phyloP scores from a whole-genome alignment of 2,113 vertebrate genomes.

The Acrocephalus arundinaceus region DNA sequence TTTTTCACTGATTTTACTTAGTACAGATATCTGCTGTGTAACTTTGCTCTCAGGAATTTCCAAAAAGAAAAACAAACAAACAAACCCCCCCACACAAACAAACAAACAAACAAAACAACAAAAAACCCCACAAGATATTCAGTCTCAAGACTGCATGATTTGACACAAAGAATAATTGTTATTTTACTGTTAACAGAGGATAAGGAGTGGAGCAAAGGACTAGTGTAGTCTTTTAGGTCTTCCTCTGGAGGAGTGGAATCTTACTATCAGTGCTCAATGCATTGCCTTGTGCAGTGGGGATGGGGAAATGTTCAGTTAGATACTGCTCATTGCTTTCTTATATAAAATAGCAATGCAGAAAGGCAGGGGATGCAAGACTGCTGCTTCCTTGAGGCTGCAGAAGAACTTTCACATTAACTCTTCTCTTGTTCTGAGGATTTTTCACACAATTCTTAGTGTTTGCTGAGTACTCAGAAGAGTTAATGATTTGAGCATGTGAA shows the following conservation, averaged over 20 bases:
- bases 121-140: neutral
- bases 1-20: neutral
- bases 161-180: neutral
- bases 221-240: neutral
- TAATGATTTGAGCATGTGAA: neutral
- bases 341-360: neutral
- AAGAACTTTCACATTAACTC: neutral
- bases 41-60: neutral
- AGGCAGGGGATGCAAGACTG: neutral
- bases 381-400: neutral
- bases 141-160: neutral
- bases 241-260: neutral
- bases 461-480: neutral
- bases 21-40: neutral
- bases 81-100: too few species aligned
- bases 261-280: neutral
- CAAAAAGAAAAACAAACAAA: neutral
- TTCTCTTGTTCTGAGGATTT: neutral
- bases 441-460: neutral
- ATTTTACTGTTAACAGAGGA: neutral
- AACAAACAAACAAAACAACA: too few species aligned
- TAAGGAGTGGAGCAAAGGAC: neutral
- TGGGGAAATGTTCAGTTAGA: neutral
- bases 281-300: rapidly evolving
- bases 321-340: neutral